Evolutionary conservation across 2,113 vertebrate genomes (phyloP).

Genomic region (Labrus mixtus): DNA sequence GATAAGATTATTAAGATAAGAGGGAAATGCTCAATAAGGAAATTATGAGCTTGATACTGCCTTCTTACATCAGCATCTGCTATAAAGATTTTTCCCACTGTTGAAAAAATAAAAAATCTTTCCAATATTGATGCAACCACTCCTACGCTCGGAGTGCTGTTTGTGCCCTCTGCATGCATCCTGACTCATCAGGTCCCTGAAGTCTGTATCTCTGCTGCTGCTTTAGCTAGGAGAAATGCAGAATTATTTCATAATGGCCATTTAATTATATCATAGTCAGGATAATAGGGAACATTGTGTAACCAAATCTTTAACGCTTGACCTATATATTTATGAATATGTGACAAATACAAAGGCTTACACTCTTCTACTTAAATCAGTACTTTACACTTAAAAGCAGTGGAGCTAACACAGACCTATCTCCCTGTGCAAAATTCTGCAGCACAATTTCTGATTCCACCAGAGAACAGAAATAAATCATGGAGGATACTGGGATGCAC

Average conservation of each 20-base stretch:
- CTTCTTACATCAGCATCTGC: background rate
- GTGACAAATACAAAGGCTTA: too few species aligned
- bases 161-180: conserved; percentile 4
- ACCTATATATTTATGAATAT: too few species aligned
- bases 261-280: background rate
- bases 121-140: conserved; percentile 7
- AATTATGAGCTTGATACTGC: background rate
- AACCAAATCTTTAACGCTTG: background rate
- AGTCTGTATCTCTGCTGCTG: conserved; percentile 1
- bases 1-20: background rate
- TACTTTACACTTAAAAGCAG: conserved; percentile 1
- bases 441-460: conserved; percentile 6
- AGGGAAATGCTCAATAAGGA: background rate
- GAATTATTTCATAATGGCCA: background rate
- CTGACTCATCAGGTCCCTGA: conserved; percentile 19
- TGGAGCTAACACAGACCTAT: background rate
- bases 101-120: conserved; percentile 26
- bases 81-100: background rate
- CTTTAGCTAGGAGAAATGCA: background rate
- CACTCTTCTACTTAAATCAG: background rate
- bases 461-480: conserved; percentile 3
- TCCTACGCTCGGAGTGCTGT: conserved; percentile 16
- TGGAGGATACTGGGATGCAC: conserved; percentile 17
- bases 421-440: background rate
- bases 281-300: background rate